Evolutionary conservation across 2,888 invertebrate species (phyloP), one percentile per base, ranked within the genome.

Genomic region (Drosophila vallismaia): DNA sequence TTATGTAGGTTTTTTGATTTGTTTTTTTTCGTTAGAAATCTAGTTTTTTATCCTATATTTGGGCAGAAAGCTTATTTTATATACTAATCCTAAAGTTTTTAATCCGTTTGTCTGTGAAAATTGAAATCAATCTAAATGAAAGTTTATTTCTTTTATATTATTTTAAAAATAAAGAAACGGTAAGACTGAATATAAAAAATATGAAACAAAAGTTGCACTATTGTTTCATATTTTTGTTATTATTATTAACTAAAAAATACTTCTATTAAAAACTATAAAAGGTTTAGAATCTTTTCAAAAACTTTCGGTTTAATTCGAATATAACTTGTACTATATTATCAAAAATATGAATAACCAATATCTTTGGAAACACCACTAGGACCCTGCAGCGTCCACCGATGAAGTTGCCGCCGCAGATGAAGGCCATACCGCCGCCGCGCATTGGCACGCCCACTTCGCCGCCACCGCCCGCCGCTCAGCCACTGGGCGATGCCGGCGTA

Each of bases 381-480:
- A 92, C 92, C 14, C 86, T 92, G 62, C 91, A 91, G 74, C 83
- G 92, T 68, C 91, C 91, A 63, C 91, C 91, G 50, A 91, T 91
- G 91, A 92, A 92, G 83, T 71, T 92, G 80, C 92, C 91, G 72
- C 90, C 90, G 59, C 90, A 91, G 68, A 92, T 91, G 88, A 92
- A 92, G 78, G 90, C 91, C 55, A 92, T 92, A 76, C 92, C 92
- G 60, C 91, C 92, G 66, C 92, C 92, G 7, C 90, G 92, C 67
- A 92, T 92, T 66, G 91, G 88, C 38, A 90, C 89, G 67, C 89
- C 89, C 40, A 90, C 89, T 55, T 88, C 90, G 14, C 88, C 91
- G 46, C 89, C 90, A 50, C 86, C 90, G 58, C 86, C 88, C 26
- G 62, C 68, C 31, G 77, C 40, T 24, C 75, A 88, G 58, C 31